phyloP scores from a whole-genome alignment of 2,113 vertebrate genomes.

The Phycodurus eques region DNA sequence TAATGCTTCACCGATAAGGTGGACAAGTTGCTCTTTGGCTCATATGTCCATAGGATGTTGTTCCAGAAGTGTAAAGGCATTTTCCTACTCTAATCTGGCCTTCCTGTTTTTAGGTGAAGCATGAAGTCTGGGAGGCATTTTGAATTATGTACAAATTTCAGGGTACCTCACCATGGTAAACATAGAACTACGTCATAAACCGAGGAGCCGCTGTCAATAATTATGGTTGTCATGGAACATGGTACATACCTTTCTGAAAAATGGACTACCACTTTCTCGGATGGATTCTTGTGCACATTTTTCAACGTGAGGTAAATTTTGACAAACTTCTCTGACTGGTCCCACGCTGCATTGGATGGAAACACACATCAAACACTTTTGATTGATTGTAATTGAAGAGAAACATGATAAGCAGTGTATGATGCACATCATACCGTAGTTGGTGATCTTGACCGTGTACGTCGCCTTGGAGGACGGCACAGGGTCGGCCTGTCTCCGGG shows the following conservation, averaged over 20 bases:
- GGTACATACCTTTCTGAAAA: constrained; percentile 85
- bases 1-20: too few species aligned
- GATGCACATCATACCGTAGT: constrained; percentile 80
- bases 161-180: neutral
- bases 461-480: constrained; percentile 68
- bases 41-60: too few species aligned
- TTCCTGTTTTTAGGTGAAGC: neutral
- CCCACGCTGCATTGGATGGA: constrained; percentile 82
- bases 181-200: neutral
- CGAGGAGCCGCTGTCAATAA: neutral
- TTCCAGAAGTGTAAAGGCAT: too few species aligned
- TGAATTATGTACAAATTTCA: neutral
- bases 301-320: constrained; percentile 93
- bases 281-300: constrained; percentile 85
- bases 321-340: constrained; percentile 96
- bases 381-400: neutral
- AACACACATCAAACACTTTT: neutral
- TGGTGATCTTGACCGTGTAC: constrained; percentile 94
- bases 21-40: too few species aligned
- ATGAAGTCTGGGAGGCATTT: neutral
- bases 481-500: constrained; percentile 73
- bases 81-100: too few species aligned
- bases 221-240: neutral
- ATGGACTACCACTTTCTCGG: constrained; percentile 84
- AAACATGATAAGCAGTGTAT: neutral